phyloP scores from a whole-genome alignment of 92 coral and sea anemone species.

The Anthopleura xanthogrammica region DNA sequence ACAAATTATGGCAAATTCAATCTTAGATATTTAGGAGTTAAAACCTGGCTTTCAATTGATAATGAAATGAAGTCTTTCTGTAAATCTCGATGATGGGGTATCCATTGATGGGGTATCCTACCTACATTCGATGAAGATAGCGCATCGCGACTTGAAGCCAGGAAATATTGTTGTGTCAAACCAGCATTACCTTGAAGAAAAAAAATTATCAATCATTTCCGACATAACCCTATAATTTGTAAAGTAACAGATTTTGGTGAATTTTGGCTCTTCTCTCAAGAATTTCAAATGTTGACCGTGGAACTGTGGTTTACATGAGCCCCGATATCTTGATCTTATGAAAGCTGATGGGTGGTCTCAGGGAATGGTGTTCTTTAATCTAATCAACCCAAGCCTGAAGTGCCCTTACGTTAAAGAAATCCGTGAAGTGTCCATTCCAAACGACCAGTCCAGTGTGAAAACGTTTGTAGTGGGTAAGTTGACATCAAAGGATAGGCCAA shows the following conservation, averaged over 20 bases:
- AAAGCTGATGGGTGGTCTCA: slow-evolving; percentile 27
- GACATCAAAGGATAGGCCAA: not conserved
- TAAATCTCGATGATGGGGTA: not conserved
- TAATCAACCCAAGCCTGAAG: slow-evolving; percentile 30
- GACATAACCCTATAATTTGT: slow-evolving; percentile 32
- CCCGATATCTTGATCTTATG: slow-evolving; percentile 51
- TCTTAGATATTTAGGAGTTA: slow-evolving; percentile 34
- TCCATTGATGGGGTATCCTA: slow-evolving; percentile 24
- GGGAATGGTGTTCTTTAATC: not conserved
- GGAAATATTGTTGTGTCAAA: slow-evolving; percentile 43
- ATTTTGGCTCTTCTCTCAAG: slow-evolving; percentile 42
- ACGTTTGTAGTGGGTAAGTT: slow-evolving; percentile 18
- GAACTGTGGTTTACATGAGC: slow-evolving; percentile 48
- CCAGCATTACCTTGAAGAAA: slow-evolving; percentile 27
- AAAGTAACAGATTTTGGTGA: slow-evolving; percentile 55
- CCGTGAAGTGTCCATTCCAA: not conserved
- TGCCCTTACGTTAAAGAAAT: slow-evolving; percentile 32
- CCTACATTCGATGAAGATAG: slow-evolving; percentile 35
- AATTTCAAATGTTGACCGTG: slow-evolving; percentile 31
- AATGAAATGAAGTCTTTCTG: not conserved
- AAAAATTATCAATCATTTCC: slow-evolving; percentile 13
- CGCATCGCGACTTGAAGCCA: slow-evolving; percentile 47
- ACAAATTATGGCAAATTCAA: slow-evolving; percentile 59
- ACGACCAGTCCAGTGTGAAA: slow-evolving; percentile 11
- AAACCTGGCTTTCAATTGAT: slow-evolving; percentile 21